Base-by-base conservation (phyloP, 2,113 vertebrate species). In the Potamarius usumacintae region DNA sequence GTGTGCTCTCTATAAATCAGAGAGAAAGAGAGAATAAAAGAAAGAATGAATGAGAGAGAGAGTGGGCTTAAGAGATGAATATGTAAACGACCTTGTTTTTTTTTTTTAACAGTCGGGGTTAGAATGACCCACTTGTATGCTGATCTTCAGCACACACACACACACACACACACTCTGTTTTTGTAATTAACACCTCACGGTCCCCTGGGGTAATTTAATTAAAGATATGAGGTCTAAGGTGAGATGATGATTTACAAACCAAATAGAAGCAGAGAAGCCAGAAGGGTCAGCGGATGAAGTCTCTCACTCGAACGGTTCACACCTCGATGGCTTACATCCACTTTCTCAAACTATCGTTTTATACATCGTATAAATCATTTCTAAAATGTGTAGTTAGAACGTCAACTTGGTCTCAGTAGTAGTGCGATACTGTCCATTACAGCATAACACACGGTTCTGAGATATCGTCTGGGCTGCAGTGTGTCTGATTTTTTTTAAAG, bases 201-300 rank as follows among this genome's bases (percentile, higher is more conserved):
- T 94, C 94, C 91, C 93, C 93, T 89, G 92, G 92, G 92, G 93
- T 95, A 95, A 95, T 95, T 95, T 95, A 95, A 96, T 96, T 95
- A 95, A 93, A 93, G 92, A 91, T 94, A 92, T 82, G 92, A 93
- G 91, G 89, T 90, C 92, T 93, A 88, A 92, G 92, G 92, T 91
- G 91, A 93, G 94, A 89, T 94, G 92, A 91, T 93, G 93, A 94
- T 94, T 94, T 94, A 91, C 93, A 94, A 84, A 72, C 84, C 84
- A 88, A 81, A 89, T 86, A 85, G 88, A 85, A 62, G 85, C 82
- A 71, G 77, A 50, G 34, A 72, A 34, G 79, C 90, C 85, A 50
- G 81, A 90, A 92, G 89, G 94, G 92, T 93, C 90, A 93, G 84
- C 85, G 89, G 89, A 90, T 81, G 83, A 42, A 67, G 2, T 53